phyloP scores from a whole-genome alignment of 1,140 invertebrate genomes.

The Drosophila cardini region DNA sequence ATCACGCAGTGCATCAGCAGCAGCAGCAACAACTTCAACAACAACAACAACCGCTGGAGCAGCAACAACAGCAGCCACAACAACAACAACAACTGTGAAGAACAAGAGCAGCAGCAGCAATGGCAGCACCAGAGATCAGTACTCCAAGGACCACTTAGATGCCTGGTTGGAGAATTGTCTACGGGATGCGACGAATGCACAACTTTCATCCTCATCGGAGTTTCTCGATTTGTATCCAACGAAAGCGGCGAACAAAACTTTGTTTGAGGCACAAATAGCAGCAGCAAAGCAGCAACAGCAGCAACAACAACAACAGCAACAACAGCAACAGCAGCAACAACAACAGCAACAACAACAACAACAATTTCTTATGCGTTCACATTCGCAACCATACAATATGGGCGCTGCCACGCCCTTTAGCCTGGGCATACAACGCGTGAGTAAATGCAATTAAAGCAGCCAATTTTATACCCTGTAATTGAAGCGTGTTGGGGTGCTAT shows the following conservation, averaged over 20 bases:
- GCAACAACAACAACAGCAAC: constrained; percentile 50
- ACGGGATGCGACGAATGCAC: constrained; percentile 76
- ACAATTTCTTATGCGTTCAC: constrained; percentile 60
- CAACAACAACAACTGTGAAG: constrained; percentile 21
- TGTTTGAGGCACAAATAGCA: constrained; percentile 50
- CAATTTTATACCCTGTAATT: neutral
- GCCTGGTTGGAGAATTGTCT: constrained; percentile 82
- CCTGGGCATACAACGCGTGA: constrained; percentile 79
- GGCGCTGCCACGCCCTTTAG: constrained; percentile 68
- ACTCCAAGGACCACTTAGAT: constrained; percentile 80
- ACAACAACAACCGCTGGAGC: constrained; percentile 15
- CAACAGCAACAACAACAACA: constrained; percentile 55
- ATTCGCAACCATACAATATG: constrained; percentile 62
- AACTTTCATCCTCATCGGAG: constrained; percentile 80
- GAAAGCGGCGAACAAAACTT: constrained; percentile 26
- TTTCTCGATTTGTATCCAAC: constrained; percentile 81
- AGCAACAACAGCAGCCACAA: constrained; percentile 19
- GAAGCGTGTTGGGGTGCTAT: neutral
- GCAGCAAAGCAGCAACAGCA: constrained; percentile 35
- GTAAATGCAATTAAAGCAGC: constrained; percentile 49
- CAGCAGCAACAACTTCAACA: constrained; percentile 22
- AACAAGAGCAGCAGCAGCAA: constrained; percentile 36
- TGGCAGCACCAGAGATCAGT: constrained; percentile 43
- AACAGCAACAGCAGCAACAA: constrained; percentile 46
- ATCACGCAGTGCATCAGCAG: constrained; percentile 62